These are phyloP conservation scores for Mixornis gularis DNA, from an alignment of 2,113 vertebrate species.

Conservation along the genomic window DNA sequence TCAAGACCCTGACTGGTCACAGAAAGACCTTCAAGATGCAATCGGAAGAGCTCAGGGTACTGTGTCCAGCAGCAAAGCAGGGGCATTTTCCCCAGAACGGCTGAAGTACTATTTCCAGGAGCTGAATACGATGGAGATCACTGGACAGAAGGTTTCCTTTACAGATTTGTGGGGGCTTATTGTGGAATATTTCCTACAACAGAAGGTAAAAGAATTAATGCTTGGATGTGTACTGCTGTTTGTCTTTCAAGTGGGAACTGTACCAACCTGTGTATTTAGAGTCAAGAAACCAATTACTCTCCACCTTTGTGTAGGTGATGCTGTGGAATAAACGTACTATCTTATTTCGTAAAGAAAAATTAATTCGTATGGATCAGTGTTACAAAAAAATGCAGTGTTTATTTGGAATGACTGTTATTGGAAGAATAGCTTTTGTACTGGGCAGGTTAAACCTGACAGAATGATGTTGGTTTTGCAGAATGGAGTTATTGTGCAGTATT, in stretches of 20 bases:
- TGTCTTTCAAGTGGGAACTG: background rate
- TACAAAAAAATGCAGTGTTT: background rate
- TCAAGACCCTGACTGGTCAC: slow-evolving; percentile 79
- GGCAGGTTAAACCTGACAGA: background rate
- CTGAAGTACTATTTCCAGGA: slow-evolving; percentile 75
- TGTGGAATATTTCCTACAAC: slow-evolving; percentile 77
- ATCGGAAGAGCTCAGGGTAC: slow-evolving; percentile 50
- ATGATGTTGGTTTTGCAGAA: background rate
- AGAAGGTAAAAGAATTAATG: slow-evolving; percentile 65
- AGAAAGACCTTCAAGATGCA: slow-evolving; percentile 55
- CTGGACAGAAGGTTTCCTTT: slow-evolving; percentile 64
- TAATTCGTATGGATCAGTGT: background rate
- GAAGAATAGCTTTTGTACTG: background rate
- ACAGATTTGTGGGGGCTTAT: slow-evolving; percentile 80
- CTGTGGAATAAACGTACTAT: background rate
- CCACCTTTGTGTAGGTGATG: background rate
- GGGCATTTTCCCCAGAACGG: slow-evolving; percentile 66
- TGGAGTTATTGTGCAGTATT: background rate
- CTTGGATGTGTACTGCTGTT: background rate
- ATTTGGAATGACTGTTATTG: background rate
- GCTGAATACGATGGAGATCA: slow-evolving; percentile 55
- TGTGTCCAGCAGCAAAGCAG: slow-evolving; percentile 68
- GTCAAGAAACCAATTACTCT: background rate
- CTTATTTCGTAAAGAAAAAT: background rate
- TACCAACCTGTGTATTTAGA: accelerated